phyloP scores from a whole-genome alignment of 1,140 invertebrate species.

The Drosophila sproati region DNA sequence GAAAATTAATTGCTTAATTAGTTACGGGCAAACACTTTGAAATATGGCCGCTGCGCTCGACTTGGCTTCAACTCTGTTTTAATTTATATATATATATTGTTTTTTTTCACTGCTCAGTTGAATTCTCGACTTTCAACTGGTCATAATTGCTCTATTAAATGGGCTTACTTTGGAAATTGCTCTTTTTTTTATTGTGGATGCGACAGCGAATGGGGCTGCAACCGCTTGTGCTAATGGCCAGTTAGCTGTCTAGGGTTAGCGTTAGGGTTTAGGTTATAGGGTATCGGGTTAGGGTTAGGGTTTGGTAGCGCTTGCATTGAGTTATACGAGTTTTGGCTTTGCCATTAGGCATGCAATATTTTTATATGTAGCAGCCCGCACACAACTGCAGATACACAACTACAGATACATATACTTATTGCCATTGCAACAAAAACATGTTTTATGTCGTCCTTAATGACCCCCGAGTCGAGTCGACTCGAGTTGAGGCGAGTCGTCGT shows the following conservation, averaged over 20 bases:
- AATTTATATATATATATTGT: neutral
- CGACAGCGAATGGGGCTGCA: slow-evolving; percentile 25
- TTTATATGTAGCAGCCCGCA: slow-evolving; percentile 45
- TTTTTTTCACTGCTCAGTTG: slow-evolving; percentile 14
- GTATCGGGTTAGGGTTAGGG: slow-evolving; percentile 4
- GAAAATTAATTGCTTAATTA: slow-evolving; percentile 83
- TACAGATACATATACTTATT: slow-evolving; percentile 54
- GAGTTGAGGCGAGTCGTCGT: slow-evolving; percentile 1
- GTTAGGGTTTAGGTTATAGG: neutral
- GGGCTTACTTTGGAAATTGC: slow-evolving; percentile 62
- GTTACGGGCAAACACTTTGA: slow-evolving; percentile 82
- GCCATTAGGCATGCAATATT: slow-evolving; percentile 79
- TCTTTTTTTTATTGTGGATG: slow-evolving; percentile 42
- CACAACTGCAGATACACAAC: slow-evolving; percentile 5
- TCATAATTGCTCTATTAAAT: slow-evolving; percentile 83
- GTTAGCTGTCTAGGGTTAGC: slow-evolving; percentile 4
- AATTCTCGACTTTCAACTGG: slow-evolving; percentile 67
- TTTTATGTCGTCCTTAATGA: slow-evolving; percentile 82
- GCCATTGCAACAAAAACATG: slow-evolving; percentile 80
- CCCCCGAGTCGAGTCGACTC: slow-evolving; percentile 62
- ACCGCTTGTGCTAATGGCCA: slow-evolving; percentile 68
- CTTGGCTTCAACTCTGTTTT: slow-evolving; percentile 37
- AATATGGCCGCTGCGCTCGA: slow-evolving; percentile 75
- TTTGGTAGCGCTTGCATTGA: slow-evolving; percentile 38
- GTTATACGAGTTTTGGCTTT: slow-evolving; percentile 68